Evolutionary conservation across 2,797 vertebrate genomes (phyloP), one percentile per base, ranked within the genome.

Genomic region (Melanotaenia boesemani): DNA sequence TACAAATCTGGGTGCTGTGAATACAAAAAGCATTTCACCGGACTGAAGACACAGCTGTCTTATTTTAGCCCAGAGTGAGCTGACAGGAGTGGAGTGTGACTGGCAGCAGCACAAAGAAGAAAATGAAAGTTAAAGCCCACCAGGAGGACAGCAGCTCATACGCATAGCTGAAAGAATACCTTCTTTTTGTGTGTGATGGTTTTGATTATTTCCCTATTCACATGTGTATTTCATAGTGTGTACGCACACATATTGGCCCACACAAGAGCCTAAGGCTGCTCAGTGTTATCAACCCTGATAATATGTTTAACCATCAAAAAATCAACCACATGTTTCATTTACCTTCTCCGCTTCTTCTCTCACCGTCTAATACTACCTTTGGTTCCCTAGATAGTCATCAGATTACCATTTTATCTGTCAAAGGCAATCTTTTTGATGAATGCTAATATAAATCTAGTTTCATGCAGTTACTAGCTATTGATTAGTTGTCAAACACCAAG

Each of bases 51-150:
- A 72, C 65, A 66, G 52, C 62, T 60, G 76, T 79, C 80, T 86
- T 54, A 70, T 76, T 80, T 80, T 67, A 76, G 76, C 71, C 62
- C 22, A 70, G 48, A 56, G 72, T 16, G 50, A 72, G 77, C 77
- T 80, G 83, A 89, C 71, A 72, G 84, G 72, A 78, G 79, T 32
- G 0, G 22, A 15, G 63, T 2, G 52, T 89, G 86, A 91, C 20
- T 90, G 87, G 70, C 88, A 90, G 77, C 56, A 22, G 82, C n/a
- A 77, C 76, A 90, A 79, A 81, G 72, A 75, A 36, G 56, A 70
- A 32, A 70, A 72, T 65, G 71, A 57, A 67, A 79, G 88, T 74
- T 82, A 44, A 82, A 89, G 72, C 67, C 76, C 81, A 82, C 80
- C 80, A 69, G 68, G 61, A 74, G 32, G 30, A 61, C 72, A 20